Evolutionary conservation across 2,888 invertebrate species (phyloP).

Genomic region (Protonemura montana): DNA sequence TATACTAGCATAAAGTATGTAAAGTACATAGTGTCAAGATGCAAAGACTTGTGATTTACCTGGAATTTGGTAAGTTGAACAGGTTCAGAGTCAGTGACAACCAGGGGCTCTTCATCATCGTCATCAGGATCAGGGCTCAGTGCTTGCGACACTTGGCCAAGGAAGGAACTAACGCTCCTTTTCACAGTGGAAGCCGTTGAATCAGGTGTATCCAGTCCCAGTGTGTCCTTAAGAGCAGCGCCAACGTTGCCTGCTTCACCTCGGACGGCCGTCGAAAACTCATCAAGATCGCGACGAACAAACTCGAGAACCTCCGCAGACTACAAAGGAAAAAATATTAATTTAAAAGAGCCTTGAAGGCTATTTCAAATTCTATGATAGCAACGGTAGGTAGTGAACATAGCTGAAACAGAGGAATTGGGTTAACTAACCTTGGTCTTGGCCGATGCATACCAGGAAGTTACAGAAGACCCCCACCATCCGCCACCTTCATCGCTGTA

Average conservation of each 20-base stretch:
- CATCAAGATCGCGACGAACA: conserved; percentile 78
- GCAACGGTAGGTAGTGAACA: background rate
- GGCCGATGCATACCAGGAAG: conserved; percentile 66
- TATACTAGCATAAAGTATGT: background rate
- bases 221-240: conserved; percentile 71
- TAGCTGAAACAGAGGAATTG: background rate
- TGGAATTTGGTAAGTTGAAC: conserved; percentile 69
- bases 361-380: too few species aligned
- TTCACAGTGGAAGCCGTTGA: conserved; percentile 77
- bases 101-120: conserved; percentile 74
- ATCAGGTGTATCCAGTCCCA: conserved; percentile 74
- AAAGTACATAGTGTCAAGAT: too few species aligned
- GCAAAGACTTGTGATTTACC: too few species aligned
- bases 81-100: conserved; percentile 72
- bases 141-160: conserved; percentile 75
- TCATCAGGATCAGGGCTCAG: conserved; percentile 73
- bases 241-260: conserved; percentile 75
- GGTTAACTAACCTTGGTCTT: conserved; percentile 63
- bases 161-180: conserved; percentile 74
- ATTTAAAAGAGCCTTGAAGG: conserved; percentile 16
- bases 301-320: conserved; percentile 78
- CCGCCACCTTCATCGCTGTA: conserved; percentile 56
- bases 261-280: conserved; percentile 75
- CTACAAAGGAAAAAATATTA: conserved; percentile 59
- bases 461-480: conserved; percentile 62